phyloP scores from a whole-genome alignment of 2,113 vertebrate genomes.

The Procapra przewalskii region DNA sequence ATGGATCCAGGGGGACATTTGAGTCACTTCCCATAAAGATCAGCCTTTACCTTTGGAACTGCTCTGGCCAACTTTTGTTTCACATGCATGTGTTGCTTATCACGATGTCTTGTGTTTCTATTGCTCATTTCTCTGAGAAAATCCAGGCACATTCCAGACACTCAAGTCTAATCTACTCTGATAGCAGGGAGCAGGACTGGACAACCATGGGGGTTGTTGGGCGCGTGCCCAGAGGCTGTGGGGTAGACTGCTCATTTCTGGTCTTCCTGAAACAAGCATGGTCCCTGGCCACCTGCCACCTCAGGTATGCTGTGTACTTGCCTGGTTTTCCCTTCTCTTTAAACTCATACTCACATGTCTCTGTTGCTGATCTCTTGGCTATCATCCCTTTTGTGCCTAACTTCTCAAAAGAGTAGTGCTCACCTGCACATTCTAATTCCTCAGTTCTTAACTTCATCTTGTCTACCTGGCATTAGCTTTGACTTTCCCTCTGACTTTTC shows the following conservation, averaged over 20 bases:
- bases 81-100: background rate
- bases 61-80: background rate
- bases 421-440: background rate
- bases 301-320: too few relatives aligned
- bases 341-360: background rate
- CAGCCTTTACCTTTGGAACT: background rate
- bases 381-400: background rate
- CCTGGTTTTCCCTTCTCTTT: background rate
- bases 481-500: background rate
- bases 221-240: background rate
- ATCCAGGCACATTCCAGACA: conserved; percentile 54
- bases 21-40: conserved; percentile 43
- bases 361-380: background rate
- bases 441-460: background rate
- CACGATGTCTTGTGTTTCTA: background rate
- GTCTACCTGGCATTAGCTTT: background rate
- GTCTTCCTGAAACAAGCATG: background rate
- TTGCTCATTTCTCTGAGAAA: conserved; percentile 48
- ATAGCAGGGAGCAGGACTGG: background rate
- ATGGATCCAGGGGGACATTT: background rate
- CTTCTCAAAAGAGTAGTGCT: background rate
- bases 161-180: conserved; percentile 30
- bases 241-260: background rate
- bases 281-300: background rate
- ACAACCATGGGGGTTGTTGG: background rate